Evolutionary conservation across 64 coral and sea anemone species (phyloP).

Genomic region (Exaiptasia diaphana): DNA sequence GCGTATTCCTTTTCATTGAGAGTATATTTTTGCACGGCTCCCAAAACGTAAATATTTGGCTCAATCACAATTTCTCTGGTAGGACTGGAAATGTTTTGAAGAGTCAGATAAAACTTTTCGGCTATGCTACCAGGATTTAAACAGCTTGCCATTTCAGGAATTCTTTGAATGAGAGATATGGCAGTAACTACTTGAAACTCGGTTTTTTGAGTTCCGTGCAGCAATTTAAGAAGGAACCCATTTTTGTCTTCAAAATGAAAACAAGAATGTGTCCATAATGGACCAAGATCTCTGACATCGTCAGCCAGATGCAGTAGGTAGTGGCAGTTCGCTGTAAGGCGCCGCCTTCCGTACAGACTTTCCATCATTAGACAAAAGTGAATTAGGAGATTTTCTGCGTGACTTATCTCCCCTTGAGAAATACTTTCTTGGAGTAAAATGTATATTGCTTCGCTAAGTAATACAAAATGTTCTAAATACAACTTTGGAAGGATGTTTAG

Average conservation of each 20-base stretch:
- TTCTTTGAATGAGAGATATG: background rate
- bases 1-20: background rate
- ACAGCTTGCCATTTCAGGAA: background rate
- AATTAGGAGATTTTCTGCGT: slow-evolving; percentile 33
- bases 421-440: slow-evolving; percentile 6
- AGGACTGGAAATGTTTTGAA: background rate
- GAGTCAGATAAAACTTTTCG: background rate
- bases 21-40: background rate
- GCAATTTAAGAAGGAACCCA: background rate
- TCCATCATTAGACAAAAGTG: slow-evolving; percentile 38
- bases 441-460: slow-evolving; percentile 49
- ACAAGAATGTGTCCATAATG: slow-evolving; percentile 29
- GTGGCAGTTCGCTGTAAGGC: background rate
- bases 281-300: slow-evolving; percentile 24
- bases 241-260: slow-evolving; percentile 42
- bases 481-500: slow-evolving; percentile 18
- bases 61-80: background rate
- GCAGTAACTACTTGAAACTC: slow-evolving; percentile 29
- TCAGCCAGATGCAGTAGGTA: background rate
- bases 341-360: background rate
- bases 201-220: slow-evolving; percentile 20
- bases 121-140: background rate
- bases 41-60: background rate
- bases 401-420: background rate
- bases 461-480: slow-evolving; percentile 43